Evolutionary conservation across 2,113 vertebrate genomes (phyloP), one percentile per base, ranked within the genome.

Genomic region (Hystrix brachyura): DNA sequence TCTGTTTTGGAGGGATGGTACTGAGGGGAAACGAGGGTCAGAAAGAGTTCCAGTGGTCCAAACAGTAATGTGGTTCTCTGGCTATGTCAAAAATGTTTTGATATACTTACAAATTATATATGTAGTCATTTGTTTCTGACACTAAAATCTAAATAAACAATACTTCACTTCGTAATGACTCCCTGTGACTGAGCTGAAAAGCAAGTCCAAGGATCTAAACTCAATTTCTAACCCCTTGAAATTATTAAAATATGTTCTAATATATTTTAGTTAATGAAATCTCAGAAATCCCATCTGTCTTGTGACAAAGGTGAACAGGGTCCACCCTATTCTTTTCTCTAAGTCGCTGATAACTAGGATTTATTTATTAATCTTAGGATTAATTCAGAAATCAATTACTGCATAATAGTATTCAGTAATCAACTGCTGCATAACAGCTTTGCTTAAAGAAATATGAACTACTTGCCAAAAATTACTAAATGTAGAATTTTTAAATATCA

Each of bases 241-340:
- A 94, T 78, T 86, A 89, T 34, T 79, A 86, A 82, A 38, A 57
- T 94, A 90, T 67, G 25, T 65, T 95, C 82, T 53, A 76, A 43
- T 71, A 59, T 14, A 91, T 90, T 69, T 65, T 14, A 85, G 83
- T 78, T 57, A 95, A 95, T 32, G 72, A 96, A 92, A 96, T 92
- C 80, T 62, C 97, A 96, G 67, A 67, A 94, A 46, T 87, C 84
- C 62, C 27, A 95, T 62, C 14, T 89, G 87, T 97, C 69, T 82
- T 93, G 79, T 97, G 90, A 94, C 51, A 23, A 92, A 84, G 9
- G 43, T 74, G 59, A 94, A 81, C 19, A 46, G 1, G 1, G 62
- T 78, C 74, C 21, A 59, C 46, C 1, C 23, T 38, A 46, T 25
- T 60, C 15, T 11, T 14, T 85, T 82, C 57, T 43, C 82, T 51